phyloP scores from a whole-genome alignment of 1,140 invertebrate species.

The Pseudachorutes palmiensis region DNA sequence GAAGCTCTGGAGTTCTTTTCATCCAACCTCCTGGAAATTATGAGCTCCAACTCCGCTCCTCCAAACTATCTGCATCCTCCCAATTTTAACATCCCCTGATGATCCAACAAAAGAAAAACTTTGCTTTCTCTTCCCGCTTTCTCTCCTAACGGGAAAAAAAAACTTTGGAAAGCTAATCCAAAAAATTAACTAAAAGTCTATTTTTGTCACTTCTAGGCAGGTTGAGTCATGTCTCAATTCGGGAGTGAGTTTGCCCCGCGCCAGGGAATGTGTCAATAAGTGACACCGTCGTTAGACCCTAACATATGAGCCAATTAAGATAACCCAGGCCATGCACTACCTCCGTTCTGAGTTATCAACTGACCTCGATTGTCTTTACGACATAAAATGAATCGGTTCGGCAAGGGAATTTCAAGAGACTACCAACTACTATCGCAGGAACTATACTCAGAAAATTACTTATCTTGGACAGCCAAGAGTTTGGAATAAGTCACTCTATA shows the following conservation, averaged over 20 bases:
- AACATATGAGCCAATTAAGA: slow-evolving; percentile 2
- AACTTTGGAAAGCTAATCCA: too few species aligned
- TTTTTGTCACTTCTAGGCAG: too few species aligned
- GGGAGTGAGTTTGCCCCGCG: too few species aligned
- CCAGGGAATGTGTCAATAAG: not conserved
- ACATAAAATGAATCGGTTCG: not conserved
- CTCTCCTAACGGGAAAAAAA: not conserved
- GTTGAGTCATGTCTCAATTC: too few species aligned
- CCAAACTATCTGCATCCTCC: not conserved
- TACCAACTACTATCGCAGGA: not conserved
- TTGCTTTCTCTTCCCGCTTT: not conserved
- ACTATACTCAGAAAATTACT: not conserved
- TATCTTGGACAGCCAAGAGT: not conserved
- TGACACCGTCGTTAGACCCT: not conserved
- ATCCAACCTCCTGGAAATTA: not conserved
- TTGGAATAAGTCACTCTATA: not conserved
- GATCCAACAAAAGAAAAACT: not conserved
- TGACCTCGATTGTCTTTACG: not conserved
- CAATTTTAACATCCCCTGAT: not conserved
- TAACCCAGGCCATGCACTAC: not conserved
- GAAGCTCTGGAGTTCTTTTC: not conserved
- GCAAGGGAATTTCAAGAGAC: too few species aligned
- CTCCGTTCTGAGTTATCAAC: not conserved
- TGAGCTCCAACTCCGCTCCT: not conserved
- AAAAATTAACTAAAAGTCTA: too few species aligned